Evolutionary conservation across 2,797 vertebrate genomes (phyloP), one percentile per base, ranked within the genome.

Genomic region (Meriones psammophilus): DNA sequence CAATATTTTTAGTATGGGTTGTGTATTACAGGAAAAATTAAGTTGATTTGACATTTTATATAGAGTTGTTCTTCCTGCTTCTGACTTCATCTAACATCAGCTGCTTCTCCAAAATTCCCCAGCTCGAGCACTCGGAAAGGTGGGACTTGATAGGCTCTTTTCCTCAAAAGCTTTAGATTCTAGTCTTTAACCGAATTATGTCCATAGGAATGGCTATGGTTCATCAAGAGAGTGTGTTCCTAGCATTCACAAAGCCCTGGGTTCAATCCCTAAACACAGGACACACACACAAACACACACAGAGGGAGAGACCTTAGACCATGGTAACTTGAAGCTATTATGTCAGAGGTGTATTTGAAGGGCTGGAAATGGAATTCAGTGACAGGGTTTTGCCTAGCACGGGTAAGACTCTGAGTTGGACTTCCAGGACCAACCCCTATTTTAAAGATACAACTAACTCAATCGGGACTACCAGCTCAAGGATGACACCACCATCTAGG

Each of bases 21-120:
- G 54, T 80, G 85, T 94, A 84, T 87, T 87, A 80, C 46, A 66
- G 85, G 83, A 24, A 89, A 84, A 83, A 87, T 36, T 91, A 86
- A 80, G 42, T 66, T 64, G 84, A 89, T 71, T 83, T 86, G 46
- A 66, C 33, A 9, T 77, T 78, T 93, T 88, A 66, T 93, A 28
- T 56, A 28, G 81, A n/a, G 58, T 77, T 96, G 76, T 28, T 33
- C 54, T 69, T 91, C 90, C 91, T 39, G 73, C 64, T 4, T 28
- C n/a, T 88, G 33, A 84, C 39, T 76, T 96, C 42, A 83, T 87
- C 50, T 85, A 68, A 46, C n/a, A 79, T 88, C 39, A 68, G 7
- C 39, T 69, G 28, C 26, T 87, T 78, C 64, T 33, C 22, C 39
- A 3, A 64, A 80, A 86, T 64, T 85, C 54, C 92, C 71, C 36